Evolutionary conservation across 1,140 invertebrate genomes (phyloP).

Genomic region (Papilio dardanus): DNA sequence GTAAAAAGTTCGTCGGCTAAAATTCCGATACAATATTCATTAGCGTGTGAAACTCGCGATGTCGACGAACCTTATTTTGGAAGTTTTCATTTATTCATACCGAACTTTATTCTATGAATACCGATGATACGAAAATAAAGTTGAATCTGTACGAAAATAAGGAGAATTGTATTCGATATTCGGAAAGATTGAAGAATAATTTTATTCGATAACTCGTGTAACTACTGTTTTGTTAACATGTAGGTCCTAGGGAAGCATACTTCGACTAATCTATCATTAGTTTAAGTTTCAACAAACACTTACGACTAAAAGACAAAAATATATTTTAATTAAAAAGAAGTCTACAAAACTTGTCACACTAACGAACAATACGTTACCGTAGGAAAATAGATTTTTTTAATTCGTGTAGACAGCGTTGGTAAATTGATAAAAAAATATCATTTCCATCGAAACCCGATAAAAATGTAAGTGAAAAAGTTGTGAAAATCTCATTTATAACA

Average conservation of each 20-base stretch:
- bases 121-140: constrained; percentile 18
- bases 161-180: background rate
- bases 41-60: constrained; percentile 19
- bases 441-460: constrained; percentile 5
- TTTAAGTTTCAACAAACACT: no score
- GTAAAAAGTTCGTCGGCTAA: background rate
- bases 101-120: constrained; percentile 19
- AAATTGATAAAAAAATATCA: background rate
- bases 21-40: constrained; percentile 23
- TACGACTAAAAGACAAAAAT: no score
- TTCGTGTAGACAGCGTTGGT: background rate
- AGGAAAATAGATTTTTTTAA: background rate
- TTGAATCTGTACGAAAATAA: constrained; percentile 6
- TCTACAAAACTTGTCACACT: background rate
- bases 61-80: constrained; percentile 16
- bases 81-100: constrained; percentile 20
- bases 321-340: background rate
- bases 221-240: background rate
- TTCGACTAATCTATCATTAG: no score
- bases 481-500: constrained; percentile 4
- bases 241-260: no score
- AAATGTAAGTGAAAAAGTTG: constrained; percentile 23
- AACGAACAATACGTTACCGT: background rate
- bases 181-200: background rate
- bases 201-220: background rate